phyloP scores from a whole-genome alignment of 2,113 vertebrate genomes.

The Tauraco erythrolophus region DNA sequence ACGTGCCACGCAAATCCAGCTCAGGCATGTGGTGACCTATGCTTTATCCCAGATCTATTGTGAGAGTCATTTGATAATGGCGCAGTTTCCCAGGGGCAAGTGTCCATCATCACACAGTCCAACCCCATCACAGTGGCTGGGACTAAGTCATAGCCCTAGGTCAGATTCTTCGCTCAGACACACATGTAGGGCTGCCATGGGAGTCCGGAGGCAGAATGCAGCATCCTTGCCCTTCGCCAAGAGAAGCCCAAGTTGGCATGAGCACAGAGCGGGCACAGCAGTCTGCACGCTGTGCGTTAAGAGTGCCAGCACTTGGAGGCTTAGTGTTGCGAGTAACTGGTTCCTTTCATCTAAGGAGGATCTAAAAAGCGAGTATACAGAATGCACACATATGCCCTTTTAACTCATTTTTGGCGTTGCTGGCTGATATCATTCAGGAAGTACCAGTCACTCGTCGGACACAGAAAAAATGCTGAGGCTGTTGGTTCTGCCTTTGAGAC shows the following conservation, averaged over 20 bases:
- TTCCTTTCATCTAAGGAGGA: background rate
- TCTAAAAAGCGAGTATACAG: background rate
- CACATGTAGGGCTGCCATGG: background rate
- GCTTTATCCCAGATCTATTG: background rate
- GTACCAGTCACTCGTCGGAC: background rate
- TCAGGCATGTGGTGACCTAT: background rate
- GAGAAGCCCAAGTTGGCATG: background rate
- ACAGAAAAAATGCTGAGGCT: background rate
- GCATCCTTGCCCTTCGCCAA: background rate
- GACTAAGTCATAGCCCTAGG: background rate
- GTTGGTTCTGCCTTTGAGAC: background rate
- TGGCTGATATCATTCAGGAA: constrained; percentile 3
- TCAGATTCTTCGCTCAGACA: background rate
- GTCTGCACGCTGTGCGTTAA: background rate
- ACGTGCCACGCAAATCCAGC: background rate
- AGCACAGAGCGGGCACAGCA: background rate
- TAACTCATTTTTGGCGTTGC: background rate
- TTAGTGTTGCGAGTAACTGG: background rate
- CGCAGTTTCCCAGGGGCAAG: background rate
- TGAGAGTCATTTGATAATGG: background rate
- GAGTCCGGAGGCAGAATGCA: background rate
- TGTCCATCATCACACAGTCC: background rate
- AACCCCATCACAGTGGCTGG: background rate
- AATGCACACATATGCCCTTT: background rate
- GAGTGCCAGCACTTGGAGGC: background rate